Base-by-base conservation (phyloP, 2,113 vertebrate genomes). In the Leptosomus discolor region DNA sequence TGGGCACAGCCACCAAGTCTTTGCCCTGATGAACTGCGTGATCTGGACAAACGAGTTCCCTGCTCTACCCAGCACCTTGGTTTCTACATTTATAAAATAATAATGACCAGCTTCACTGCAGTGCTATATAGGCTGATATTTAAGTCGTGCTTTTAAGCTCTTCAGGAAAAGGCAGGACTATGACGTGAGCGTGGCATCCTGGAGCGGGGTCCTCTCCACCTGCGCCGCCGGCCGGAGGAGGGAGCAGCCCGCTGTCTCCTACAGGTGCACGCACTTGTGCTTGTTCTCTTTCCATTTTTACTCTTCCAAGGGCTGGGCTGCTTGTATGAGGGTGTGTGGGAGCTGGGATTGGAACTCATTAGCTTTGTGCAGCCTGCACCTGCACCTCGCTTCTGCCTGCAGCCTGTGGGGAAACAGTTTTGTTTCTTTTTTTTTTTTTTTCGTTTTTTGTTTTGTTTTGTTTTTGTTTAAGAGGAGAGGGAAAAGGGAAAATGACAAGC, bases 311-410 rank as follows among this genome's bases (percentile, higher is more conserved):
- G 39, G n/a, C 63, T 60, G 85, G 82, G 48, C 85, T 57, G 43
- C 85, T 69, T 46, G 63, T 48, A 4, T 23, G 22, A 6, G 24
- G 50, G 11, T 26, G 56, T n/a, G 26, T 12, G 1, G 41, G 74
- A 90, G 51, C 36, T 87, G 90, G 94, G 65, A 30, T 92, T 71
- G 39, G 83, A 56, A 76, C 82, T 69, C 79, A 27, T 79, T 51
- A 54, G 67, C 83, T 91, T 76, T 83, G 91, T 92, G 91, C 91
- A 88, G 82, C 63, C 84, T 76, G 87, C 84, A 89, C 87, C 87
- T 89, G 80, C 81, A 83, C 64, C 92, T 94, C 89, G 27, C 84
- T 86, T 61, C 8, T 2, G 27, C 30, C 88, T 69, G 88, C 92
- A 86, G 80, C 87, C 84, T 67, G 26, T 67, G 39, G 76, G 64